Conservation (phyloP, 2,113 vertebrate species). For the Clarias macrocephalus region DNA sequence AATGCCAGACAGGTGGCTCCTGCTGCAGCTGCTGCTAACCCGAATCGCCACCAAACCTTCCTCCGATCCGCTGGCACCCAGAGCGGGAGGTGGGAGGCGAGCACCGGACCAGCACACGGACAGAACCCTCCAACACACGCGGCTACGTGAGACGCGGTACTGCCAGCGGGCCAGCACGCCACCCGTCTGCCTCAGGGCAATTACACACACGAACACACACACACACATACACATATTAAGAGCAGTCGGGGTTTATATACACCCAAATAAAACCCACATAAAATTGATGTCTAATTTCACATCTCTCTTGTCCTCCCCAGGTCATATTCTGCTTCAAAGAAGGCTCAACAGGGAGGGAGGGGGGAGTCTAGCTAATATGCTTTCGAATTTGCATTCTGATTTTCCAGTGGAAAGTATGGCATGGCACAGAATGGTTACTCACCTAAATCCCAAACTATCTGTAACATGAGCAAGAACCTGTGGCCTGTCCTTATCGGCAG, state of each 20-base stretch:
- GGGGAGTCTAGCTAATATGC: neutral
- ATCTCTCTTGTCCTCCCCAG: neutral
- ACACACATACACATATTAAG: constrained; percentile 49
- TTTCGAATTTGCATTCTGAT: neutral
- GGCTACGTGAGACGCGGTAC: constrained; percentile 73
- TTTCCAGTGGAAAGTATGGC: neutral
- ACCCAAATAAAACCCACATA: neutral
- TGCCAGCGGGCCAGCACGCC: constrained; percentile 73
- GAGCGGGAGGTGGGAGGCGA: constrained; percentile 60
- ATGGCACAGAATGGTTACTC: neutral
- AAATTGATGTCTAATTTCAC: constrained; percentile 12
- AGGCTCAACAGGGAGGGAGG: neutral
- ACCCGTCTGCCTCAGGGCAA: constrained; percentile 64
- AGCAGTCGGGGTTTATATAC: neutral
- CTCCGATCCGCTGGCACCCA: constrained; percentile 76
- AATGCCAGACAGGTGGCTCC: constrained; percentile 17
- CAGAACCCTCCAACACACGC: constrained; percentile 76
- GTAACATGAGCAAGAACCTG: neutral
- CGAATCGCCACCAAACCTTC: constrained; percentile 77
- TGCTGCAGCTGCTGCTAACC: constrained; percentile 70
- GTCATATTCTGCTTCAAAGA: neutral
- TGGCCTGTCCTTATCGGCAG: neutral
- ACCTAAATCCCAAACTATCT: neutral
- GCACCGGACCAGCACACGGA: constrained; percentile 77
- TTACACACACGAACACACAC: constrained; percentile 38